These are phyloP conservation scores for Melitaea athalia DNA, from an alignment of 2,888 invertebrate species.

Conservation along the genomic window DNA sequence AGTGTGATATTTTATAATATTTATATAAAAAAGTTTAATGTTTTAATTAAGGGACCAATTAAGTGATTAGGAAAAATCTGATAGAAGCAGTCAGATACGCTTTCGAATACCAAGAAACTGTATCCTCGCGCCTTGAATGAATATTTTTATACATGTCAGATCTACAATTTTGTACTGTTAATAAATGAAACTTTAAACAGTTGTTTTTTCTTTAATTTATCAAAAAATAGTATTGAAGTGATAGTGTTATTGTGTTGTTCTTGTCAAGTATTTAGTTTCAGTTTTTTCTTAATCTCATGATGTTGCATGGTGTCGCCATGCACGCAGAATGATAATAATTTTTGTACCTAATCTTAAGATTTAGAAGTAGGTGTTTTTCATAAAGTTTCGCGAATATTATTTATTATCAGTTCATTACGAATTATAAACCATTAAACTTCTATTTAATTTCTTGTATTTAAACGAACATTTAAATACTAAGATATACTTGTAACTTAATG, in stretches of 20 bases:
- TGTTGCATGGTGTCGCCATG: constrained; percentile 64
- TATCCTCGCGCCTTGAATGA: constrained; percentile 59
- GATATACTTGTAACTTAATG: constrained; percentile 73
- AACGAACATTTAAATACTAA: constrained; percentile 72
- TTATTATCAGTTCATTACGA: constrained; percentile 82
- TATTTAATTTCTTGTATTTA: constrained; percentile 82
- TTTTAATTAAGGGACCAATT: constrained; percentile 82
- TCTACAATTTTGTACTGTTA: constrained; percentile 67
- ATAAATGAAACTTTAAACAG: constrained; percentile 66
- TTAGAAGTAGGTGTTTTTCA: constrained; percentile 77
- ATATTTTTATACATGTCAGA: constrained; percentile 65
- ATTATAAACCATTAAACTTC: constrained; percentile 78
- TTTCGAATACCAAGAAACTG: constrained; percentile 71
- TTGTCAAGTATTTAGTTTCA: constrained; percentile 58
- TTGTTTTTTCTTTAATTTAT: constrained; percentile 71
- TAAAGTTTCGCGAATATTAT: constrained; percentile 79
- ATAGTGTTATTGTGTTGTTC: constrained; percentile 47
- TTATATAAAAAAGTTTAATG: constrained; percentile 81
- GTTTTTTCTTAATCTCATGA: constrained; percentile 69
- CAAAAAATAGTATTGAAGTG: constrained; percentile 59
- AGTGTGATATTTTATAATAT: constrained; percentile 83
- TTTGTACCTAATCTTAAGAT: constrained; percentile 79
- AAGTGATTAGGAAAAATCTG: constrained; percentile 80
- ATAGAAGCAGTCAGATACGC: constrained; percentile 65
- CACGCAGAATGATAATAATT: constrained; percentile 67